Evolutionary conservation across 1,140 invertebrate genomes (phyloP), one percentile per base, ranked within the genome.

Genomic region (Trichonephila clavipes): DNA sequence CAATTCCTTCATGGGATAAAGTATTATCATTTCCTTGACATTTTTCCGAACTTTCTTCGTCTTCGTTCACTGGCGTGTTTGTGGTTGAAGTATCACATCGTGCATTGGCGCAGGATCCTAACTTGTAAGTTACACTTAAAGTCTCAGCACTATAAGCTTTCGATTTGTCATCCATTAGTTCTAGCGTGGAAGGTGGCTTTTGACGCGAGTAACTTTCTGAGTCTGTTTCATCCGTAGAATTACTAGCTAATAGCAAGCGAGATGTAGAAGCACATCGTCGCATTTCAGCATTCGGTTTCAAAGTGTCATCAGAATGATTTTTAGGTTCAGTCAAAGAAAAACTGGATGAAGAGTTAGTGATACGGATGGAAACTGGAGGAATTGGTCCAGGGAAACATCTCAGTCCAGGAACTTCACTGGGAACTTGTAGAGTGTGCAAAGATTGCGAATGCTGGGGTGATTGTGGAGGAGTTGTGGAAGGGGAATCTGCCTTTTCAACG

Each of bases 231-330:
- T 92, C 90, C 2, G 28, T 28, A 34, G 21, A 19, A 62, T n/a
- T 40, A 10, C 86, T 44, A 18, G 64, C n/a, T 1, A 59, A 28
- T 8, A 93, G 16, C 28, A 94, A 72, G 10, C 90, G 40, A 24
- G 95, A 95, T 51, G 95, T 94, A 2, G 95, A 95, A 34, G 85
- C 92, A 83, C 95, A 94, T 4, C 95, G 94, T 3, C 95, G 81
- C 18, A 95, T 95, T 77, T 95, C 94, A 5, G 64, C 28, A n/a
- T 59, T 81, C 1, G 66, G 66, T 51, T 89, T 81, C 24, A 77
- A 21, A 18, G 59, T 24, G n/a, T 77, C 61, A 28, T 86, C 90
- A 5, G 61, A 7, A 6, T 40, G 10, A 21, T 40, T 66, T n/a
- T 16, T 77, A 4, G 72, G 24, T 24, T 89, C 92, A 18, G 85